Evolutionary conservation across 2,888 invertebrate genomes (phyloP).

Genomic region (Drosophila histrio): DNA sequence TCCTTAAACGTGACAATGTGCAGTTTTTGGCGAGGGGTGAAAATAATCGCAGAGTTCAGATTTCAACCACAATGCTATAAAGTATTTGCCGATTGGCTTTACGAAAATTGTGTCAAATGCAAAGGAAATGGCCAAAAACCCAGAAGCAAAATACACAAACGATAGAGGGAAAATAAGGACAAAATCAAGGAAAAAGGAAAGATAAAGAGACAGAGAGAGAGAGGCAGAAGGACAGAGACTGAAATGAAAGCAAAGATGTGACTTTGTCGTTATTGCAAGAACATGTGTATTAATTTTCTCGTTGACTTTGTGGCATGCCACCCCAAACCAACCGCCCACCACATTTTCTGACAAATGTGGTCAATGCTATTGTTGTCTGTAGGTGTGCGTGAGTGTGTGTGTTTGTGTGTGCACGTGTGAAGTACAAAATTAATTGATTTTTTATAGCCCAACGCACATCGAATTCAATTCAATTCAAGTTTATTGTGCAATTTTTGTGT

Average conservation of each 20-base stretch:
- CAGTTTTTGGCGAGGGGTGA: neutral
- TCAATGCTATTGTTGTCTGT: conserved; percentile 41
- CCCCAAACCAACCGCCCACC: conserved; percentile 40
- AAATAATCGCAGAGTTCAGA: conserved; percentile 20
- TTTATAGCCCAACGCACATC: conserved; percentile 49
- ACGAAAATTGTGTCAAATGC: conserved; percentile 52
- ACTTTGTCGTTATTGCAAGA: conserved; percentile 50
- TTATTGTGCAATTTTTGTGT: conserved; percentile 32
- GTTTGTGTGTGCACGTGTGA: conserved; percentile 44
- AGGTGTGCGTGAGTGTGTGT: neutral
- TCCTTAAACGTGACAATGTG: conserved; percentile 65
- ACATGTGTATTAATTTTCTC: conserved; percentile 72
- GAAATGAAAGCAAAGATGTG: conserved; percentile 13
- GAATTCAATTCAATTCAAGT: conserved; percentile 47
- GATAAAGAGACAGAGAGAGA: neutral
- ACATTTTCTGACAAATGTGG: conserved; percentile 32
- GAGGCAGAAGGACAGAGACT: neutral
- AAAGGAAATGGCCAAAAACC: conserved; percentile 26
- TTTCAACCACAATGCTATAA: conserved; percentile 23
- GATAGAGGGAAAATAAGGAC: neutral
- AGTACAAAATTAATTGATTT: conserved; percentile 73
- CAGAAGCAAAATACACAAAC: conserved; percentile 17
- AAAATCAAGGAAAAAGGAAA: neutral
- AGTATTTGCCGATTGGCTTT: conserved; percentile 42
- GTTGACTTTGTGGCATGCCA: conserved; percentile 52